phyloP scores from a whole-genome alignment of 1,140 invertebrate genomes.

The Lordiphosa mommai region DNA sequence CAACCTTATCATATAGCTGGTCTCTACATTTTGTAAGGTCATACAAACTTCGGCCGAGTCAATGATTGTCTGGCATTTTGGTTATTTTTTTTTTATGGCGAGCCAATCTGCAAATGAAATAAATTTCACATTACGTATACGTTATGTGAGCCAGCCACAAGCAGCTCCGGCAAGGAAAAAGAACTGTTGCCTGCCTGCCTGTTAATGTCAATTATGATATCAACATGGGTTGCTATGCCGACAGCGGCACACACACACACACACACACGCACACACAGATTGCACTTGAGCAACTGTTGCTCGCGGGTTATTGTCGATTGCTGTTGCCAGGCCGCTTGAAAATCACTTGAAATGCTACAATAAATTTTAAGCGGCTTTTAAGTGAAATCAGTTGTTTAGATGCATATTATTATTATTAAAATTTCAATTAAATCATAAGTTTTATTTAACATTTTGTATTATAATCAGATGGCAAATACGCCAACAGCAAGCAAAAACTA shows the following conservation, averaged over 20 bases:
- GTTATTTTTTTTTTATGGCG: not conserved
- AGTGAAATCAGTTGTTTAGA: constrained; percentile 8
- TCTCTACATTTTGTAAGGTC: too few species aligned
- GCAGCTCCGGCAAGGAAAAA: constrained; percentile 20
- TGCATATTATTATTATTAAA: not conserved
- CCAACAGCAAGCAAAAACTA: not conserved
- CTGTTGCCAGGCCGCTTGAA: constrained; percentile 44
- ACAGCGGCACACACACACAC: not conserved
- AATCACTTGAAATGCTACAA: constrained; percentile 51
- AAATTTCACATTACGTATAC: not conserved
- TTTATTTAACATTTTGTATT: too few species aligned
- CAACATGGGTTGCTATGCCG: constrained; percentile 57
- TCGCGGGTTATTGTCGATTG: constrained; percentile 11
- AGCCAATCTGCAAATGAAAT: not conserved
- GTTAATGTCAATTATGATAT: constrained; percentile 70
- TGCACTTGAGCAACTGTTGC: constrained; percentile 60
- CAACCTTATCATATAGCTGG: too few species aligned
- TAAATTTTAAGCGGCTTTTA: constrained; percentile 49
- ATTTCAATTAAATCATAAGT: too few species aligned
- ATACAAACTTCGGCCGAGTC: too few species aligned
- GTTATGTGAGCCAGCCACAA: not conserved
- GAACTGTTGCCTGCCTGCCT: constrained; percentile 38
- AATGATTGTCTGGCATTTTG: too few species aligned
- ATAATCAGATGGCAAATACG: not conserved
- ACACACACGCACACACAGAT: constrained; percentile 23